These are phyloP conservation scores for Ispidina picta DNA, from an alignment of 2,797 vertebrate genomes.

Conservation along the genomic window DNA sequence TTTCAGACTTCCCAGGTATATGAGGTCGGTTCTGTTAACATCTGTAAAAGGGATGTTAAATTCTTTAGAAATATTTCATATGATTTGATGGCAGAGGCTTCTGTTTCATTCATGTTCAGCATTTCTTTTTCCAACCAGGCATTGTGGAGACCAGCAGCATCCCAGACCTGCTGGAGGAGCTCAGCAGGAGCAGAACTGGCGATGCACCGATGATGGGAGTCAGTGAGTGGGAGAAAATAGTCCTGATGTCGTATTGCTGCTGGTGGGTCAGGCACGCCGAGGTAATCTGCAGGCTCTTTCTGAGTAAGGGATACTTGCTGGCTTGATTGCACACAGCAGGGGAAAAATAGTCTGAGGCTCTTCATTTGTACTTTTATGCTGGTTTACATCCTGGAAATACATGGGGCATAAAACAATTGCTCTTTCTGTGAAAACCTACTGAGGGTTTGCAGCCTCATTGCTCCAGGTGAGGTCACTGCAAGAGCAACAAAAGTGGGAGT, in stretches of 20 bases:
- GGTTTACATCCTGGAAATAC: conserved; percentile 7
- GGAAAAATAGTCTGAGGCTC: conserved; percentile 7
- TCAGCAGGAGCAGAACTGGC: conserved; percentile 33
- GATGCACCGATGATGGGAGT: neutral
- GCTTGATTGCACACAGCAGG: conserved; percentile 52
- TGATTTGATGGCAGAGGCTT: neutral
- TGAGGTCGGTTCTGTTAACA: neutral
- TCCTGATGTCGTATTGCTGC: neutral
- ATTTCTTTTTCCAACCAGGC: neutral
- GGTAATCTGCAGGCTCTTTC: conserved; percentile 37
- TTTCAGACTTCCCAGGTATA: neutral
- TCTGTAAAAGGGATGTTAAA: neutral
- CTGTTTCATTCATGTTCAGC: neutral
- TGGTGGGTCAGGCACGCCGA: neutral
- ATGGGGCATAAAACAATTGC: neutral
- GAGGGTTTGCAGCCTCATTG: neutral
- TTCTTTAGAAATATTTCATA: neutral
- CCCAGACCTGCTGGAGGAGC: conserved; percentile 15
- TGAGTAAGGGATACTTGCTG: conserved; percentile 22
- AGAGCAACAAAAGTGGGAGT: neutral
- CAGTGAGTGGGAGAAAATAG: neutral
- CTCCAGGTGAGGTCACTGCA: conserved; percentile 35
- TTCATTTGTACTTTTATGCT: conserved; percentile 18
- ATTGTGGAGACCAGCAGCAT: neutral
- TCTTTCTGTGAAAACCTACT: neutral